Evolutionary conservation across 2,113 vertebrate genomes (phyloP).

Genomic region (Albula goreensis): DNA sequence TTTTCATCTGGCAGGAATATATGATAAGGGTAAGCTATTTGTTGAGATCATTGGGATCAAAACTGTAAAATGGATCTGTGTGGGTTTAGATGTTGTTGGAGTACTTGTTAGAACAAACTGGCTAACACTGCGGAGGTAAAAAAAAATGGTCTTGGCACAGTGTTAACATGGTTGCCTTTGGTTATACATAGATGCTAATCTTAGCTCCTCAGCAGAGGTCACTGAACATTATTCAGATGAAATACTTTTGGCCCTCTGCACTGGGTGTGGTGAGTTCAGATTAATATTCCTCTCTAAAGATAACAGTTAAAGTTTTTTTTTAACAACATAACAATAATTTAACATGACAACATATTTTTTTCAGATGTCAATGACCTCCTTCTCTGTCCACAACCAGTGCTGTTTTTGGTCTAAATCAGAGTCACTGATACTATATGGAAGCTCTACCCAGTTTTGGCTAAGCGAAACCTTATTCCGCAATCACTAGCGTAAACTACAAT

Average conservation of each 20-base stretch:
- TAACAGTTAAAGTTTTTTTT: neutral
- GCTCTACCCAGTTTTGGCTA: too few relatives aligned
- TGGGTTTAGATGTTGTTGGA: neutral
- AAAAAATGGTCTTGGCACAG: neutral
- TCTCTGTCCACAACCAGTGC: too few relatives aligned
- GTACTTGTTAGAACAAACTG: neutral
- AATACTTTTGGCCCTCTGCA: neutral
- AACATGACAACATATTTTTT: neutral
- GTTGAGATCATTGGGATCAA: neutral
- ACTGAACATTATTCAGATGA: neutral
- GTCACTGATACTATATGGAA: too few relatives aligned
- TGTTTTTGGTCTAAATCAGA: too few relatives aligned
- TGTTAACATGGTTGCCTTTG: neutral
- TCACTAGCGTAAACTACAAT: neutral
- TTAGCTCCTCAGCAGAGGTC: neutral
- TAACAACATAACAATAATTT: neutral
- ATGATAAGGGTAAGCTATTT: neutral
- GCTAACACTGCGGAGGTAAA: too few relatives aligned
- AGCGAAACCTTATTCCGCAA: too few relatives aligned
- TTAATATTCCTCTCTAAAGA: neutral
- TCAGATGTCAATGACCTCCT: neutral
- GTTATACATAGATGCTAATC: neutral
- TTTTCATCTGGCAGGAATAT: neutral
- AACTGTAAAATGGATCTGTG: neutral
- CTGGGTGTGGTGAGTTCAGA: neutral